phyloP scores from a whole-genome alignment of 2,113 vertebrate species.

The Callocephalon fimbriatum region DNA sequence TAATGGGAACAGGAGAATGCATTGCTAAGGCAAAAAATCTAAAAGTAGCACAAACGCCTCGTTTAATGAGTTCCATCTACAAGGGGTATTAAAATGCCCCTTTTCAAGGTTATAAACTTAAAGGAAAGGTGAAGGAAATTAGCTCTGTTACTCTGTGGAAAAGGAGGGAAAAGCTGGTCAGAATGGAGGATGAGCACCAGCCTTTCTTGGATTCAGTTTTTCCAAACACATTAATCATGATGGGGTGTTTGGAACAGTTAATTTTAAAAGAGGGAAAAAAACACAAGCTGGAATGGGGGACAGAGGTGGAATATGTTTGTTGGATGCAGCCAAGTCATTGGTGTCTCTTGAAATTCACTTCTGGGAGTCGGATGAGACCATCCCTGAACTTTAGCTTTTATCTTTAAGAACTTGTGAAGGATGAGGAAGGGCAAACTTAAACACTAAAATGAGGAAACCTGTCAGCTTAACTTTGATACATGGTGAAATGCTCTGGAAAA shows the following conservation, averaged over 20 bases:
- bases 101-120: background rate
- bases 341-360: background rate
- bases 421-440: background rate
- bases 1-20: background rate
- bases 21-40: background rate
- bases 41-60: background rate
- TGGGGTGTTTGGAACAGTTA: background rate
- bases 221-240: background rate
- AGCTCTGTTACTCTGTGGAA: background rate
- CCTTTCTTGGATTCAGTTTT: background rate
- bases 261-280: background rate
- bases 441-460: background rate
- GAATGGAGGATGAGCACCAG: background rate
- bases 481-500: constrained; percentile 19
- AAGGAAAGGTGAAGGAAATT: background rate
- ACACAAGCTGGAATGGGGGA: background rate
- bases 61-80: background rate
- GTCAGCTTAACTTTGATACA: background rate
- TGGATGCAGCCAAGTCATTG: background rate
- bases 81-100: background rate
- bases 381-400: background rate
- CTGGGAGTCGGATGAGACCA: background rate
- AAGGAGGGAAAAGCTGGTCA: background rate
- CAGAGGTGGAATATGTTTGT: background rate
- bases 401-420: background rate